Evolutionary conservation across 2,797 vertebrate genomes (phyloP).

Genomic region (Eleutherodactylus coqui): DNA sequence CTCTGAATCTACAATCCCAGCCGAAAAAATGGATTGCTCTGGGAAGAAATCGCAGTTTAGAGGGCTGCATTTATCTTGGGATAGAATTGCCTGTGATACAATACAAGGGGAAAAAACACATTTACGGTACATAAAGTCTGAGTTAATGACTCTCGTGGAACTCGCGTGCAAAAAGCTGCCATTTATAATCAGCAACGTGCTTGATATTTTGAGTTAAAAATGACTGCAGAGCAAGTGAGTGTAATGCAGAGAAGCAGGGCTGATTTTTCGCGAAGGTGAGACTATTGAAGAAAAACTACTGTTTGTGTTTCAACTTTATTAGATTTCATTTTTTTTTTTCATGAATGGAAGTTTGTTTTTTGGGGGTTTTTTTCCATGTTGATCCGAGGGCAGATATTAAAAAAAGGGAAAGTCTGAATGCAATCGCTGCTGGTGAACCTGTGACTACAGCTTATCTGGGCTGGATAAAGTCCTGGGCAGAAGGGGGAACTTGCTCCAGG

Average conservation of each 20-base stretch:
- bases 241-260: constrained; percentile 70
- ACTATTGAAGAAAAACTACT: too few relatives aligned
- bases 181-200: constrained; percentile 79
- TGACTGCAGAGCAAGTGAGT: constrained; percentile 78
- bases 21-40: constrained; percentile 40
- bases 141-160: constrained; percentile 75
- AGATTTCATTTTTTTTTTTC: too few relatives aligned
- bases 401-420: too few relatives aligned
- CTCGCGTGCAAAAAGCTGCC: constrained; percentile 71
- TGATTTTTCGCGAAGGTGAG: constrained; percentile 63
- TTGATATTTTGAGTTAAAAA: constrained; percentile 75
- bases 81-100: constrained; percentile 50
- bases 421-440: too few relatives aligned
- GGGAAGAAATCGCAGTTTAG: constrained; percentile 48
- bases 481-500: too few relatives aligned
- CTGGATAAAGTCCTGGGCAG: too few relatives aligned
- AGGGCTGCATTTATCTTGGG: constrained; percentile 50
- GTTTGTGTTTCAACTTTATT: too few relatives aligned
- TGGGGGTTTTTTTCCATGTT: too few relatives aligned
- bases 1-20: constrained; percentile 23
- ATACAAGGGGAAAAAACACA: constrained; percentile 65
- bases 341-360: too few relatives aligned
- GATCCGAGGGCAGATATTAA: too few relatives aligned
- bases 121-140: constrained; percentile 73
- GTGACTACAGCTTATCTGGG: too few relatives aligned